Base-by-base conservation (phyloP, 1,140 invertebrate species). In the Ceratosolen fusciceps region DNA sequence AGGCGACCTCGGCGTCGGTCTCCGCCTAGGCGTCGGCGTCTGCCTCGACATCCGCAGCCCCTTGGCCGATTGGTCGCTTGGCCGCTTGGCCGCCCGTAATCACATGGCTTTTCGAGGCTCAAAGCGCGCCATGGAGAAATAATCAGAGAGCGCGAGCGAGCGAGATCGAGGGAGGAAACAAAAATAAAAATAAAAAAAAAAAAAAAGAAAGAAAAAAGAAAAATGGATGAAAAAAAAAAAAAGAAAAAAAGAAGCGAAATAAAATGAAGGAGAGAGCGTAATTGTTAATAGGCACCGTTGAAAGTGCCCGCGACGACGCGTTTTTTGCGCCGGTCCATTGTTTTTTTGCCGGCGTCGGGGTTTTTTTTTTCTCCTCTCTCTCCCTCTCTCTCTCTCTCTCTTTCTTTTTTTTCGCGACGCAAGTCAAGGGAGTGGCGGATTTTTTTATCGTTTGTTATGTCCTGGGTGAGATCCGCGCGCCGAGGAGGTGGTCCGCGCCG, bases 361-460 rank as follows among this genome's bases (percentile, higher is more conserved):
- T 19, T 37, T 65, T n/a, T n/a, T n/a, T n/a, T n/a, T n/a, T n/a
- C n/a, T n/a, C n/a, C n/a, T n/a, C n/a, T n/a, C n/a, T n/a, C n/a
- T n/a, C n/a, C n/a, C n/a, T n/a, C n/a, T n/a, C n/a, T n/a, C n/a
- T n/a, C n/a, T n/a, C n/a, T n/a, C n/a, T n/a, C n/a, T n/a, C n/a
- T n/a, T n/a, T n/a, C n/a, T n/a, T n/a, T n/a, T n/a, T 65, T 65
- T 43, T n/a, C 43, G 29, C 62, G 62, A n/a, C 29, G 47, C 39
- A 78, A 78, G 76, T 78, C 76, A 78, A 78, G 76, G 76, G 76
- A 78, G 76, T 78, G 68, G 65, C 75, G 67, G 19, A 74, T 74
- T 79, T 74, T 79, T 73, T 73, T 52, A 8, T 52, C 49, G 12
- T 52, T 52, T 52, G 8, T 16, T 47, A 9, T 52, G 19, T 5